phyloP scores from a whole-genome alignment of 2,113 vertebrate species.

The Trachemys scripta region DNA sequence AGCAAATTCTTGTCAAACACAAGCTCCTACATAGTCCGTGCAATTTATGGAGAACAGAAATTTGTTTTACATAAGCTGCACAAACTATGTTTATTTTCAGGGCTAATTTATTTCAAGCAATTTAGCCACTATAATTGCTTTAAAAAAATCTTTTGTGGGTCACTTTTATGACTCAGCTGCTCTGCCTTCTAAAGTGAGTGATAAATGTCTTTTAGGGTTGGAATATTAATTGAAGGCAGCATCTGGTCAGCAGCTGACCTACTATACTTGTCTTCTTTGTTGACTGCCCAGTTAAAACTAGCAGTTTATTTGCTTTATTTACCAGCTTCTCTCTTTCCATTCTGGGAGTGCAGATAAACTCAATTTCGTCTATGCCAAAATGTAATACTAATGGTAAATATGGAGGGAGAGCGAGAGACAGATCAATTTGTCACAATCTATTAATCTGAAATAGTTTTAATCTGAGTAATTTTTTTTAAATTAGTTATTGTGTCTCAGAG shows the following conservation, averaged over 20 bases:
- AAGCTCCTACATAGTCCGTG: constrained; percentile 60
- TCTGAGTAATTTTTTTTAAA: constrained; percentile 73
- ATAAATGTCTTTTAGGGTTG: constrained; percentile 83
- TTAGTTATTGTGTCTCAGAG: not conserved
- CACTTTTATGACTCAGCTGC: constrained; percentile 84
- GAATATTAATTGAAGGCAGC: constrained; percentile 88
- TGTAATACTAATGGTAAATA: constrained; percentile 60
- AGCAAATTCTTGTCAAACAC: constrained; percentile 71
- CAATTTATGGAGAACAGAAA: constrained; percentile 75
- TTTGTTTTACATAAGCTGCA: constrained; percentile 75
- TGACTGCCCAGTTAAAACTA: constrained; percentile 70
- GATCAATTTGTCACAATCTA: constrained; percentile 78
- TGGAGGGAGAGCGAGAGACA: not conserved
- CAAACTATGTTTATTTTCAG: constrained; percentile 81
- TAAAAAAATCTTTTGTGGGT: constrained; percentile 74
- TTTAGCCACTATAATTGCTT: constrained; percentile 77
- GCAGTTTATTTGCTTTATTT: constrained; percentile 69
- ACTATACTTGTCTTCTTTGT: constrained; percentile 75
- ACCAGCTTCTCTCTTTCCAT: constrained; percentile 60
- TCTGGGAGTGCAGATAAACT: constrained; percentile 27
- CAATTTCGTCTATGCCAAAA: constrained; percentile 70
- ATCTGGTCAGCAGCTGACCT: constrained; percentile 88
- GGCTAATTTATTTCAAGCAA: constrained; percentile 81
- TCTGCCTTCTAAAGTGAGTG: constrained; percentile 76
- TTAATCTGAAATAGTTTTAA: constrained; percentile 79